Percentiles rank a stretch among this genome's conserved stretches.
Evolutionary conservation across 2,113 vertebrate genomes (phyloP).

Genomic region (Jacana jacana): DNA sequence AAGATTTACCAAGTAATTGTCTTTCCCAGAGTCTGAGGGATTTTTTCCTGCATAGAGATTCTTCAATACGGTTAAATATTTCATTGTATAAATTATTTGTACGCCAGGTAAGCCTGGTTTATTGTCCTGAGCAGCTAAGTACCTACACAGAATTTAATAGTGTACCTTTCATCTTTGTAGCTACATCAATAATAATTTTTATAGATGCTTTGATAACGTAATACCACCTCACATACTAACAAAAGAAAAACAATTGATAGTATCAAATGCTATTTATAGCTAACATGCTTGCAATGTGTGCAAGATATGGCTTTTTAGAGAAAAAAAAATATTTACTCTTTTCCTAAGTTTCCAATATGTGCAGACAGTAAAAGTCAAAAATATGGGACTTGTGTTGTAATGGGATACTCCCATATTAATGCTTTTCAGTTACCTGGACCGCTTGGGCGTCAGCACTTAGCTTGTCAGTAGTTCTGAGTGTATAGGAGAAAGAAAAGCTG

Average conservation of each 20-base stretch:
- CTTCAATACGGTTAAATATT: constrained; percentile 9
- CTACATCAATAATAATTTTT: neutral
- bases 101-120: neutral
- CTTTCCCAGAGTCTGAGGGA: neutral
- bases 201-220: neutral
- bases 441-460: neutral
- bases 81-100: neutral
- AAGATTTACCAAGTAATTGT: neutral
- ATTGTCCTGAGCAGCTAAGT: neutral
- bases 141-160: neutral
- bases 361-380: neutral
- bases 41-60: neutral
- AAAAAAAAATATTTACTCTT: neutral
- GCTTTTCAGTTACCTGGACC: neutral
- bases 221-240: neutral
- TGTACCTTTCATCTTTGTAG: neutral
- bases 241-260: neutral
- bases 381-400: neutral
- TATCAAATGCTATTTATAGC: neutral
- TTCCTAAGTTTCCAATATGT: neutral
- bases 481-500: neutral
- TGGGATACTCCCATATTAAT: neutral
- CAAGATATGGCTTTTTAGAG: neutral
- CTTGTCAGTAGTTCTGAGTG: neutral
- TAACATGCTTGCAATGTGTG: neutral